Conservation (phyloP, 2,888 invertebrate species). For the Onchidella celtica region DNA sequence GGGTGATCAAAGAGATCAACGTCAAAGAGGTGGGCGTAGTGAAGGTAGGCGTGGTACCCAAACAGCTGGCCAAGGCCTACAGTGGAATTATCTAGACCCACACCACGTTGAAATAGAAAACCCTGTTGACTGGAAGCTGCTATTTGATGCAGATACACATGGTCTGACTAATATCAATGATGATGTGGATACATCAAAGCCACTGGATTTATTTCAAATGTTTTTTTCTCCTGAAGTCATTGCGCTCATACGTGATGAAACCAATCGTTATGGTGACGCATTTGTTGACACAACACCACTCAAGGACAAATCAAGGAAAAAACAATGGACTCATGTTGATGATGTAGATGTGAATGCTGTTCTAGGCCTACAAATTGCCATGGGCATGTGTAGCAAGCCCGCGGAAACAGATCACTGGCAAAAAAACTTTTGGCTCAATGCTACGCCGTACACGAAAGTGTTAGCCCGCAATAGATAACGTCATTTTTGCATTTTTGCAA, state of each 20-base stretch:
- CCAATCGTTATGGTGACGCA: slow-evolving; percentile 48
- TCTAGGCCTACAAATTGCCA: slow-evolving; percentile 44
- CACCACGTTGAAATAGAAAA: neutral
- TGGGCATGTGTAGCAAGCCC: slow-evolving; percentile 46
- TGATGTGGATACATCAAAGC: neutral
- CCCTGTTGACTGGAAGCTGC: neutral
- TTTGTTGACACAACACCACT: slow-evolving; percentile 37
- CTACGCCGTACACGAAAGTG: neutral
- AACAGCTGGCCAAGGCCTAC: neutral
- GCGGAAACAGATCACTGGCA: slow-evolving; percentile 37
- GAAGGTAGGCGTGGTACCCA: neutral
- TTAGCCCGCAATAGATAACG: neutral
- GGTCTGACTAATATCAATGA: neutral
- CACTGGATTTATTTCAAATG: slow-evolving; percentile 47
- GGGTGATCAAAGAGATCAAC: neutral
- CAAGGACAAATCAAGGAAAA: slow-evolving; percentile 7
- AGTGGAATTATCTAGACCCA: neutral
- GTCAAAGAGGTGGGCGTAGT: neutral
- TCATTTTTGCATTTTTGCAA: slow-evolving; percentile 15
- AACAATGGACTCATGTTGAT: slow-evolving; percentile 31
- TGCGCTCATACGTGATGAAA: slow-evolving; percentile 42
- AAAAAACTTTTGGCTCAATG: slow-evolving; percentile 29
- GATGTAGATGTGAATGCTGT: slow-evolving; percentile 38
- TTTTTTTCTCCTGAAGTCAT: slow-evolving; percentile 48
- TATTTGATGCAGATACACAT: neutral